Evolutionary conservation across 1,140 invertebrate genomes (phyloP).

Genomic region (Atta texana): DNA sequence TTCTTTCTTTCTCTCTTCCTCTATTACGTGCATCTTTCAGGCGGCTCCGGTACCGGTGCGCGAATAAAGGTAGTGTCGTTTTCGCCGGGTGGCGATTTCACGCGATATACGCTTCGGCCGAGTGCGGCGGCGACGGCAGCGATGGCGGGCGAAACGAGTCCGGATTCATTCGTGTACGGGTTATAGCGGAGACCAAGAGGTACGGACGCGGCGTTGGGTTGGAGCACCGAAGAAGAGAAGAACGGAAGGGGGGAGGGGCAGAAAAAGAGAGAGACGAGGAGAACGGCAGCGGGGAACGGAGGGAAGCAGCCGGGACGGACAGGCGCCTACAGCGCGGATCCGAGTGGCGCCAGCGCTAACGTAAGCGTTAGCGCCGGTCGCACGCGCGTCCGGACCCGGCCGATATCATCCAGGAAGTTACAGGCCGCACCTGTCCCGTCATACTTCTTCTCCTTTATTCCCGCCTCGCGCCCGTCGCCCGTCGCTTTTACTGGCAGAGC

Average conservation of each 20-base stretch:
- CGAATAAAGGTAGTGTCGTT: conserved; percentile 63
- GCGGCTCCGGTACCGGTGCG: not conserved
- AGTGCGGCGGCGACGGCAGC: not conserved
- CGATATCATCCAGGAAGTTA: conserved; percentile 80
- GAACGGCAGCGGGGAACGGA: not conserved
- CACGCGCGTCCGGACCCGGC: conserved; percentile 69
- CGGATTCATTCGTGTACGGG: conserved; percentile 41
- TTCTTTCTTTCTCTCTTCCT: not conserved
- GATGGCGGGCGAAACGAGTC: conserved; percentile 11
- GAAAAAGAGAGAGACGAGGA: not conserved
- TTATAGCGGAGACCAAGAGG: conserved; percentile 63
- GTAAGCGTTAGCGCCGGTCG: conserved; percentile 75
- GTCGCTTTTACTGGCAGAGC: conserved; percentile 19
- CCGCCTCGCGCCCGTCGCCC: conserved; percentile 30
- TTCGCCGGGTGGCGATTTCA: conserved; percentile 49
- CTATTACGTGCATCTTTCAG: conserved; percentile 13
- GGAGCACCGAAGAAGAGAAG: not conserved
- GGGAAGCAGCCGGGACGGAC: conserved; percentile 21
- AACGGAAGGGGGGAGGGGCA: not conserved
- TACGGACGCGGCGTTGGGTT: conserved; percentile 25
- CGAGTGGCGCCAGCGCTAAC: conserved; percentile 76
- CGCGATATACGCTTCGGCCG: not conserved
- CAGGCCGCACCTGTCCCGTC: conserved; percentile 78
- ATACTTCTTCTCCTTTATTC: conserved; percentile 59
- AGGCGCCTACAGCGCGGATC: conserved; percentile 76